Evolutionary conservation across 2,888 invertebrate genomes (phyloP).

Genomic region (Operophtera brumata): DNA sequence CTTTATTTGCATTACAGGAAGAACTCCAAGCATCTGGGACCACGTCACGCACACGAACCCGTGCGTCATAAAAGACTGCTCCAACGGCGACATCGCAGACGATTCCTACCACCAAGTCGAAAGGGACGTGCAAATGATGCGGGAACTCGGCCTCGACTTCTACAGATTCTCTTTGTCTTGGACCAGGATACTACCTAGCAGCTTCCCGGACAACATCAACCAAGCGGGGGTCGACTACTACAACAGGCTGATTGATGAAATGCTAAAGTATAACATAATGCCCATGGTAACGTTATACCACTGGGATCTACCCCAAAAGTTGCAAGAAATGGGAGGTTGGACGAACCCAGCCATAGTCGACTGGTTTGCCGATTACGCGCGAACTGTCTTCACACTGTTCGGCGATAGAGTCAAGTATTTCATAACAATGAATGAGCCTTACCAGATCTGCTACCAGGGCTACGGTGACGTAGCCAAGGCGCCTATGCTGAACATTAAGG

Average conservation of each 20-base stretch:
- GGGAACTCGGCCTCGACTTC: conserved; percentile 62
- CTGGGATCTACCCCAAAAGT: conserved; percentile 69
- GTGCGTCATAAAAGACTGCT: conserved; percentile 71
- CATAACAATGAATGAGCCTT: conserved; percentile 81
- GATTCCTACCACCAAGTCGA: conserved; percentile 81
- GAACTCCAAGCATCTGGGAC: conserved; percentile 82
- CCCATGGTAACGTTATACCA: conserved; percentile 80
- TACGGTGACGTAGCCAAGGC: conserved; percentile 57
- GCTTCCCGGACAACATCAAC: conserved; percentile 73
- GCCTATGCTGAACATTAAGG: conserved; percentile 55
- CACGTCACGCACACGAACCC: conserved; percentile 67
- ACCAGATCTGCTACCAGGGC: conserved; percentile 52
- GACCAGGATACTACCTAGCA: conserved; percentile 81
- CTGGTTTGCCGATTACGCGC: conserved; percentile 69
- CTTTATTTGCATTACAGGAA: conserved; percentile 51
- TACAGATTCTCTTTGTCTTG: conserved; percentile 82
- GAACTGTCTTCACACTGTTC: conserved; percentile 56
- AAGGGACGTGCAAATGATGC: conserved; percentile 69
- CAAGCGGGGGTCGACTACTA: conserved; percentile 81
- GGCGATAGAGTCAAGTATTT: conserved; percentile 75
- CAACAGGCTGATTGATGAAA: conserved; percentile 80
- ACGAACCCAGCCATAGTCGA: conserved; percentile 59
- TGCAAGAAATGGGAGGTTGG: conserved; percentile 78
- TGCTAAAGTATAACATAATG: conserved; percentile 79
- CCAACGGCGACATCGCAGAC: conserved; percentile 79